These are phyloP conservation scores for Megaceryle torquata DNA, from an alignment of 2,113 vertebrate species.

Conservation along the genomic window DNA sequence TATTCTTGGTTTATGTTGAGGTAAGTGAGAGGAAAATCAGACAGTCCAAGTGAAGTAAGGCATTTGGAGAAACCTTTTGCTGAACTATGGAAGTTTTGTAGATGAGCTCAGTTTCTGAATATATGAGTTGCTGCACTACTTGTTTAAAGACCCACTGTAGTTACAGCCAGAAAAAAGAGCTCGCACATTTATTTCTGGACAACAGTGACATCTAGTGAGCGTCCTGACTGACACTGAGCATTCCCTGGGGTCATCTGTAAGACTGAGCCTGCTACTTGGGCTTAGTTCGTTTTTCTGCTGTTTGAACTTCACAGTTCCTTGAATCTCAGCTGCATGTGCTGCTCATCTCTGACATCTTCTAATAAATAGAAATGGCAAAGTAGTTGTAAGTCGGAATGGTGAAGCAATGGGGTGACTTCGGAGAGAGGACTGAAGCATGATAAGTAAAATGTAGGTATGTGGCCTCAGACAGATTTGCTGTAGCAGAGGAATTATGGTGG, in stretches of 20 bases:
- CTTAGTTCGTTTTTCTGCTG: background rate
- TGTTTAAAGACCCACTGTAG: background rate
- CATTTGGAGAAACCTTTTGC: background rate
- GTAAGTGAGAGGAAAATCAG: background rate
- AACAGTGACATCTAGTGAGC: constrained; percentile 68
- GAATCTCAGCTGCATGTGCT: background rate
- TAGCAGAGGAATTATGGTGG: background rate
- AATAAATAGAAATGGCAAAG: background rate
- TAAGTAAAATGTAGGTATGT: background rate
- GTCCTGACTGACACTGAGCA: background rate
- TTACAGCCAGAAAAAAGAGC: background rate
- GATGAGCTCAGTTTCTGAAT: background rate
- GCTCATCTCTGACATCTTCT: background rate
- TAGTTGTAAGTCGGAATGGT: background rate
- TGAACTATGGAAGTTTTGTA: background rate
- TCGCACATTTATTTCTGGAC: constrained; percentile 4
- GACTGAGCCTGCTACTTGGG: background rate
- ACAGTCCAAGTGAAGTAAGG: background rate
- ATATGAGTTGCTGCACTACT: background rate
- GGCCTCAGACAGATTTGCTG: background rate
- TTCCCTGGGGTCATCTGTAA: background rate
- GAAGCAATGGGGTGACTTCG: background rate
- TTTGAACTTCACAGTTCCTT: background rate
- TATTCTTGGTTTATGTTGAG: background rate
- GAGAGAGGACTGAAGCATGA: background rate